These are phyloP conservation scores for Calliopsis andreniformis DNA, from an alignment of 1,140 invertebrate species.

Conservation along the genomic window DNA sequence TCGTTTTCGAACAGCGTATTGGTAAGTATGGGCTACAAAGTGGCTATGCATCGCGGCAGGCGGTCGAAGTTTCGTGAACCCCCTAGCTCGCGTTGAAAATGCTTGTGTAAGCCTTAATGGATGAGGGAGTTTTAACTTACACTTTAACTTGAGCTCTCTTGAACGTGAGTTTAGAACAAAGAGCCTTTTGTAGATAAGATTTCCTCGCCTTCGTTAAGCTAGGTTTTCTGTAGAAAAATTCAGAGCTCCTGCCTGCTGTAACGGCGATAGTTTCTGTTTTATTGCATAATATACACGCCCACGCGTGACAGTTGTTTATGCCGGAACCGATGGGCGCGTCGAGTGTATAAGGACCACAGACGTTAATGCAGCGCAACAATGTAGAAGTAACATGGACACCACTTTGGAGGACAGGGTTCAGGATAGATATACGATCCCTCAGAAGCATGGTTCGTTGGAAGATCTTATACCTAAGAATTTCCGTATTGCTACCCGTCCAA, in stretches of 20 bases:
- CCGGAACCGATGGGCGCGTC: too few species aligned
- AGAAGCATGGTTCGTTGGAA: slow-evolving; percentile 33
- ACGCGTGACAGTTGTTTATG: neutral
- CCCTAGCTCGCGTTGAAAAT: neutral
- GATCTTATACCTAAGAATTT: slow-evolving; percentile 49
- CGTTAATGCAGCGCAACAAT: neutral
- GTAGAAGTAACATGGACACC: neutral
- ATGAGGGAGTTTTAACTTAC: neutral
- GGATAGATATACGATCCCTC: slow-evolving; percentile 46
- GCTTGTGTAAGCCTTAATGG: too few species aligned
- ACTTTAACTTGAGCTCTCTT: neutral
- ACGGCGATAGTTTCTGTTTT: neutral
- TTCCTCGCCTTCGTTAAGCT: too few species aligned
- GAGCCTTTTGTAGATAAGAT: too few species aligned
- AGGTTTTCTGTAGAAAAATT: too few species aligned
- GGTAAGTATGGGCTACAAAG: slow-evolving; percentile 34
- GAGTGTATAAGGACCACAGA: too few species aligned
- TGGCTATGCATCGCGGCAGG: slow-evolving; percentile 8
- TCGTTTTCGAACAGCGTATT: slow-evolving; percentile 14
- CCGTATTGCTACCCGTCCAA: slow-evolving; percentile 42
- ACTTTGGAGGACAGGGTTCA: neutral
- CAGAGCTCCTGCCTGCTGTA: too few species aligned
- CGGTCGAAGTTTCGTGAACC: slow-evolving; percentile 45
- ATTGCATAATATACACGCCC: neutral
- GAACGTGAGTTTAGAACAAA: neutral